Conservation (phyloP, 1,140 invertebrate genomes). For the Metaphire vulgaris region DNA sequence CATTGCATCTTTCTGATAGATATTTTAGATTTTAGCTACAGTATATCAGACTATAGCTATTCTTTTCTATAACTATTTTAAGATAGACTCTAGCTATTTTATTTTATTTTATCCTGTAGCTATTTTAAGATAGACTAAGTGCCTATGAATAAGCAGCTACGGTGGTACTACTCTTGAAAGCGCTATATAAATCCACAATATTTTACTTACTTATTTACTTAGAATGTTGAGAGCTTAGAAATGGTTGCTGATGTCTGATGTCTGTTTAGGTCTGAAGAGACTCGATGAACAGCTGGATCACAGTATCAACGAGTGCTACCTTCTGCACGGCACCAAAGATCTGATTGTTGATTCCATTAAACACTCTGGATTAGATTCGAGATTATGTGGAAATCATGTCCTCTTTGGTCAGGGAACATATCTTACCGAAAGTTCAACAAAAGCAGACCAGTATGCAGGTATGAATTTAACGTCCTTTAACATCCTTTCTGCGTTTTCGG, state of each 20-base stretch:
- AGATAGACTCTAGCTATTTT: not conserved
- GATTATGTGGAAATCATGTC: slow-evolving; percentile 30
- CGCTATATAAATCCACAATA: not conserved
- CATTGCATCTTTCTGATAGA: too few relatives aligned
- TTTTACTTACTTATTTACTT: not conserved
- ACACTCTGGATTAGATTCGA: slow-evolving; percentile 31
- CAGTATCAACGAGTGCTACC: slow-evolving; percentile 35
- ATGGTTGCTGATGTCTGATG: not conserved
- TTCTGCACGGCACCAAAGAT: slow-evolving; percentile 37
- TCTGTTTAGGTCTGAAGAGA: not conserved
- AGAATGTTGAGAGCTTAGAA: not conserved
- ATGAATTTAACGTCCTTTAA: not conserved
- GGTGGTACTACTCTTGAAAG: not conserved
- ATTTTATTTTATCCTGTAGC: not conserved
- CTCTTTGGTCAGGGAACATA: slow-evolving; percentile 36
- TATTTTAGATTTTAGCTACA: too few relatives aligned
- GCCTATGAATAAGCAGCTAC: not conserved
- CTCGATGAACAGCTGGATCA: not conserved
- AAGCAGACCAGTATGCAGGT: slow-evolving; percentile 40
- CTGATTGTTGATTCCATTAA: slow-evolving; percentile 30
- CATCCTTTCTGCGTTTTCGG: too few relatives aligned
- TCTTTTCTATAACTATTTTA: too few relatives aligned
- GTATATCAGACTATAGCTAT: too few relatives aligned
- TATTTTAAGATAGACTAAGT: not conserved
- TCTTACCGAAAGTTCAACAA: slow-evolving; percentile 37